Conservation (phyloP, 2,113 vertebrate species). For the Tachycineta bicolor region DNA sequence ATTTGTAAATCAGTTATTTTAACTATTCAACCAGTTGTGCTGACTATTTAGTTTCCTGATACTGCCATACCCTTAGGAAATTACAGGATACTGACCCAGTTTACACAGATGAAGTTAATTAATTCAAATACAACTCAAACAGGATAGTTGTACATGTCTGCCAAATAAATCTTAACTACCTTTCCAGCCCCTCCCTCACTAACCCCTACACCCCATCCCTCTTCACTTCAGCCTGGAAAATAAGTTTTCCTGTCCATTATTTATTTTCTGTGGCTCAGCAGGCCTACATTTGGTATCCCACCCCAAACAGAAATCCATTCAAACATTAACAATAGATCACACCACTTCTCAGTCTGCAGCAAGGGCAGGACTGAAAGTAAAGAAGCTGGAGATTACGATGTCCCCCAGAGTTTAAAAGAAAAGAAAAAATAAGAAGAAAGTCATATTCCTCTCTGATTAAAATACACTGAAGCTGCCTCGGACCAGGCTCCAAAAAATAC, state of each 20-base stretch:
- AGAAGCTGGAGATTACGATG: background rate
- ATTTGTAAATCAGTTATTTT: slow-evolving; percentile 69
- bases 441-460: background rate
- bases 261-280: slow-evolving; percentile 56
- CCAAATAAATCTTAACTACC: slow-evolving; percentile 64
- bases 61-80: slow-evolving; percentile 61
- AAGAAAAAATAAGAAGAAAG: background rate
- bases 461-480: background rate
- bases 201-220: background rate
- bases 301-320: slow-evolving; percentile 41
- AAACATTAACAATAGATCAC: slow-evolving; percentile 44
- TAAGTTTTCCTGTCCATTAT: slow-evolving; percentile 38
- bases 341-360: background rate
- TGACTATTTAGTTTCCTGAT: slow-evolving; percentile 62
- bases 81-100: slow-evolving; percentile 57
- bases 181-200: slow-evolving; percentile 45
- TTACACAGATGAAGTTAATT: slow-evolving; percentile 71
- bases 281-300: slow-evolving; percentile 6
- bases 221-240: background rate
- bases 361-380: background rate
- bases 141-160: slow-evolving; percentile 41
- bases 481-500: background rate
- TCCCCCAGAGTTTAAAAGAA: background rate
- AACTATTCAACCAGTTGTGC: slow-evolving; percentile 57
- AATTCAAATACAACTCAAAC: slow-evolving; percentile 58